Conservation (phyloP, 2,113 vertebrate genomes). For the Neotoma lepida region DNA sequence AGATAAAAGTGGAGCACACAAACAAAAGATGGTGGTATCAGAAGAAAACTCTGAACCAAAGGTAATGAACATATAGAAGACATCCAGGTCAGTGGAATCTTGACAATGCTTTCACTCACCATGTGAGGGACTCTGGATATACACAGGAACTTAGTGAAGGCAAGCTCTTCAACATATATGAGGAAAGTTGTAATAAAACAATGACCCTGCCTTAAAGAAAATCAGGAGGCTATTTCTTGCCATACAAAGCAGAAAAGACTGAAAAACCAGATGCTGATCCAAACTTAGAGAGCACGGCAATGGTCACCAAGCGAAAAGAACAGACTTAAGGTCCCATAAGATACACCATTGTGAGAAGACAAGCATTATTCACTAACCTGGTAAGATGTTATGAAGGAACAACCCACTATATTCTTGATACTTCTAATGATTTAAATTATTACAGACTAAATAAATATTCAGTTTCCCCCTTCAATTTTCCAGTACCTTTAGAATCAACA, state of each 20-base stretch:
- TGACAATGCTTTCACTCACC: no score
- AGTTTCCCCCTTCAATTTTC: conserved; percentile 1
- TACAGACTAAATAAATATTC: background rate
- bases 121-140: background rate
- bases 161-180: background rate
- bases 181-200: background rate
- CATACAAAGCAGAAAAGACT: background rate
- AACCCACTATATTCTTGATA: background rate
- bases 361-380: background rate
- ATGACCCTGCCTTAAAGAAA: background rate
- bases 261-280: background rate
- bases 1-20: background rate
- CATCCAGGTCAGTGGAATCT: fast-evolving
- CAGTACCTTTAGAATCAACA: background rate
- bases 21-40: background rate
- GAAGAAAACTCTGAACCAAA: conserved; percentile 20
- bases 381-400: background rate
- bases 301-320: background rate
- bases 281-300: background rate
- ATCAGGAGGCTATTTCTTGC: background rate
- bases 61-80: background rate
- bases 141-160: background rate
- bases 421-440: conserved; percentile 6
- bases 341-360: background rate
- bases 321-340: background rate